Conservation (phyloP, 2,888 invertebrate genomes). For the Rotaria socialis region DNA sequence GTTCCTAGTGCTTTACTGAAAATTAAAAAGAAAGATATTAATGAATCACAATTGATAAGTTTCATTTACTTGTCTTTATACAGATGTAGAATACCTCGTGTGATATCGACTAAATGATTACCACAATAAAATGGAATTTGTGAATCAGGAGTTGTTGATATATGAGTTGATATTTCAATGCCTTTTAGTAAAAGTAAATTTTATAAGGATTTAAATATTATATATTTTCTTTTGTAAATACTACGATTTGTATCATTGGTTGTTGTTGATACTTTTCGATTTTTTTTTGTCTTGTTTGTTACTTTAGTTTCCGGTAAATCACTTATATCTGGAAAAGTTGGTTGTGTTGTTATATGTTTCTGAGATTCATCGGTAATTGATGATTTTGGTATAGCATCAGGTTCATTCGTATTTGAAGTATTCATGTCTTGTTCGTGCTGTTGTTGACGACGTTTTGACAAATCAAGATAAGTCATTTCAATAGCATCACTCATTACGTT, state of each 20-base stretch:
- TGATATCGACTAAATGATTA: constrained; percentile 91
- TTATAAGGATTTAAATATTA: background rate
- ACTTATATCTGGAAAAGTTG: background rate
- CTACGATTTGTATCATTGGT: background rate
- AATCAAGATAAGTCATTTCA: constrained; percentile 6
- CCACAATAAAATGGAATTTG: constrained; percentile 75
- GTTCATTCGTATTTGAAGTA: background rate
- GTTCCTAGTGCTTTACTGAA: constrained; percentile 65
- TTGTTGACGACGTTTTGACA: background rate
- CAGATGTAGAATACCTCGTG: constrained; percentile 89
- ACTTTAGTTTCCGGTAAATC: background rate
- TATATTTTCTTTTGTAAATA: background rate
- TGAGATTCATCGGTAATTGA: background rate
- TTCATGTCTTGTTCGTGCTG: background rate
- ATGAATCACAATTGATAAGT: background rate
- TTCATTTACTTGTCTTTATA: constrained; percentile 85
- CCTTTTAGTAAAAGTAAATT: background rate
- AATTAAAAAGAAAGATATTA: too few species aligned
- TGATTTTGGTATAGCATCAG: background rate
- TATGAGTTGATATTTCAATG: background rate
- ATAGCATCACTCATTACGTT: background rate
- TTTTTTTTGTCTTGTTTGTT: background rate
- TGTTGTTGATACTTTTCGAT: constrained; percentile 1
- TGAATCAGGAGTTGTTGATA: background rate
- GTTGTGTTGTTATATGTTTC: background rate